These are phyloP conservation scores for Hypsibius dujardini DNA, from an alignment of 1,140 invertebrate species.

Conservation along the genomic window DNA sequence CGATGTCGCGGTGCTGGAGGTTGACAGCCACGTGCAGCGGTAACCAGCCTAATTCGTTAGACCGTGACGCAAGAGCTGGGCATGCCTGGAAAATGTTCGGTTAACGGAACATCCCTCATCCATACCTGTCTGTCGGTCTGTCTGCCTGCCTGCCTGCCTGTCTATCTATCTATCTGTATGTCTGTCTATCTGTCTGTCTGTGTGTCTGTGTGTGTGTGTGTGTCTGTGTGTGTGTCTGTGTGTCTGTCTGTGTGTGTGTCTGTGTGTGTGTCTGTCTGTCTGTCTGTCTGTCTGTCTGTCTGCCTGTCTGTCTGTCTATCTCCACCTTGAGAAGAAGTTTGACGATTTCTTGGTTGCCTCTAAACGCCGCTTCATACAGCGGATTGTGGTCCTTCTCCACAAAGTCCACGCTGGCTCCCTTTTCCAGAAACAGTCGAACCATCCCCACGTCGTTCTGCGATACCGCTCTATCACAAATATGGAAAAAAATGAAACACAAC, in stretches of 20 bases:
- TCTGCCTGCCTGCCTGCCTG: too few relatives aligned
- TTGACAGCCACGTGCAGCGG: conserved; percentile 22
- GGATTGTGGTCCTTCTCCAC: neutral
- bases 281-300: too few relatives aligned
- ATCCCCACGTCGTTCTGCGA: conserved; percentile 43
- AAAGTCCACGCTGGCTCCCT: conserved; percentile 47
- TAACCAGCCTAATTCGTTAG: neutral
- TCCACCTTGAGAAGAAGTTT: conserved; percentile 49
- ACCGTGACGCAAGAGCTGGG: conserved; percentile 21
- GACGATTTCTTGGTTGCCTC: conserved; percentile 47
- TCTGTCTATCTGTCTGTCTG: too few relatives aligned
- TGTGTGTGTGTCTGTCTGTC: too few relatives aligned
- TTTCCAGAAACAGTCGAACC: conserved; percentile 54
- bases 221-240: too few relatives aligned
- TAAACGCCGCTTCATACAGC: conserved; percentile 7
- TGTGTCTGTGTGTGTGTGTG: too few relatives aligned
- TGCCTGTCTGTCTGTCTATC: conserved; percentile 24
- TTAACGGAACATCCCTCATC: neutral
- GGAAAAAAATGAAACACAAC: neutral
- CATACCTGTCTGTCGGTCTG: too few relatives aligned
- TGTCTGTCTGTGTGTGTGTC: too few relatives aligned
- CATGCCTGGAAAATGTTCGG: conserved; percentile 18
- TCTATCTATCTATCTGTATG: too few relatives aligned
- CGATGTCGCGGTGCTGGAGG: conserved; percentile 35
- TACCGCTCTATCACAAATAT: conserved; percentile 27